These are phyloP conservation scores for Apis florea DNA, from an alignment of 1,140 invertebrate genomes.

Conservation along the genomic window DNA sequence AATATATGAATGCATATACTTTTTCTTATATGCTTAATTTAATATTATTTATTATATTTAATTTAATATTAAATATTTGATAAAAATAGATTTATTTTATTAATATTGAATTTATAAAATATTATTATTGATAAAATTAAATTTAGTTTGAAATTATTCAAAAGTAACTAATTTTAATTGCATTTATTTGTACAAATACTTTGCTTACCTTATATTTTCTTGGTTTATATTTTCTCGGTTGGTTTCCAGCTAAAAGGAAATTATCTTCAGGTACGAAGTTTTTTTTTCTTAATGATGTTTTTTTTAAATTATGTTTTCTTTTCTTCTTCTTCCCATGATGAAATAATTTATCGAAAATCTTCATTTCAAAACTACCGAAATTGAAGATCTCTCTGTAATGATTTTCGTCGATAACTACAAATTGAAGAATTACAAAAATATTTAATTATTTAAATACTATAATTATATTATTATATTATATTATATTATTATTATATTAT, in stretches of 20 bases:
- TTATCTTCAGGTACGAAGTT: neutral
- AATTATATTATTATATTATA: too few species aligned
- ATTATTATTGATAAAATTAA: neutral
- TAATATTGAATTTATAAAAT: neutral
- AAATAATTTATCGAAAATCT: conserved; percentile 26
- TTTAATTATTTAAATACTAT: too few species aligned
- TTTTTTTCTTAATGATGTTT: neutral
- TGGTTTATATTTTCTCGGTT: neutral
- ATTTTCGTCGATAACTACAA: neutral
- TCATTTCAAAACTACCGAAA: conserved; percentile 17
- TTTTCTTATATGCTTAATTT: too few species aligned
- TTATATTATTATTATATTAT: too few species aligned
- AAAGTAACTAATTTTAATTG: neutral
- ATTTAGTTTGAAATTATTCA: neutral
- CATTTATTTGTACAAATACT: neutral
- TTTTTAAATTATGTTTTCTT: conserved; percentile 8
- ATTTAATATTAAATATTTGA: too few species aligned
- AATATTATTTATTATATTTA: too few species aligned
- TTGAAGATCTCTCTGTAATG: neutral
- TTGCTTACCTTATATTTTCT: conserved; percentile 23
- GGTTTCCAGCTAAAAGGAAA: conserved; percentile 24
- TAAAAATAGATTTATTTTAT: too few species aligned
- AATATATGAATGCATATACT: too few species aligned
- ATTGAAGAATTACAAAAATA: neutral
- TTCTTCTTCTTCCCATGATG: conserved; percentile 13